These are phyloP conservation scores for Mus spicilegus DNA, from an alignment of 2,113 vertebrate species.

Conservation along the genomic window DNA sequence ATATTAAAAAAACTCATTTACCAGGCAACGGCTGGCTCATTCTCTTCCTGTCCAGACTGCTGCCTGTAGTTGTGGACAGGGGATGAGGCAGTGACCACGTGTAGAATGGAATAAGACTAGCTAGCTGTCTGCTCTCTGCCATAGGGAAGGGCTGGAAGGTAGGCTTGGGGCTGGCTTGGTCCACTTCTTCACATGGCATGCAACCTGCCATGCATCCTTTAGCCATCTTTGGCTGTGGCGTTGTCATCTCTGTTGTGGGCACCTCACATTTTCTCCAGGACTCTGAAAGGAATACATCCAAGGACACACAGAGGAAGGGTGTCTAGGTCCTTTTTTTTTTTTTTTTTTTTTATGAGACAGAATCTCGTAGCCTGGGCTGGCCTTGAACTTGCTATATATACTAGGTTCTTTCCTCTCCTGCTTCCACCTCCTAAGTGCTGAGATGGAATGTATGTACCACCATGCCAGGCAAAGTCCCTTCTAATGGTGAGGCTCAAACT, in stretches of 20 bases:
- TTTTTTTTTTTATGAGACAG: not conserved
- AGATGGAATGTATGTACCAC: not conserved
- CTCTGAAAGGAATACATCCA: accelerated
- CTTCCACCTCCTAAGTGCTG: not conserved
- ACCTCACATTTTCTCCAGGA: accelerated
- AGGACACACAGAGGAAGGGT: not conserved
- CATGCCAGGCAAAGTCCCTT: not conserved
- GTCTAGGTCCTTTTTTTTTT: not conserved
- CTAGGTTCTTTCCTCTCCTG: not conserved
- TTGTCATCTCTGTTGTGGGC: not conserved
- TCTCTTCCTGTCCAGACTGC: not conserved
- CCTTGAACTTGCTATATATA: not conserved
- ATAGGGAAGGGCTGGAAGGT: accelerated
- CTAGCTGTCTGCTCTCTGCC: accelerated
- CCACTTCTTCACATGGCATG: accelerated
- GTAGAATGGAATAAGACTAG: accelerated
- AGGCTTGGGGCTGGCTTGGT: not conserved
- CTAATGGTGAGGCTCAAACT: not conserved
- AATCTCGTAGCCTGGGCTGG: not conserved
- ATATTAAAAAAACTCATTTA: not conserved
- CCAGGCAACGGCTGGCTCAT: accelerated
- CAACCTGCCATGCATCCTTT: accelerated
- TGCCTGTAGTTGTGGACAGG: not conserved
- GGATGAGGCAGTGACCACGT: not conserved
- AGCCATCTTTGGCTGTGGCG: not conserved